Evolutionary conservation across 2,797 vertebrate species (phyloP).

Genomic region (Characodon lateralis): DNA sequence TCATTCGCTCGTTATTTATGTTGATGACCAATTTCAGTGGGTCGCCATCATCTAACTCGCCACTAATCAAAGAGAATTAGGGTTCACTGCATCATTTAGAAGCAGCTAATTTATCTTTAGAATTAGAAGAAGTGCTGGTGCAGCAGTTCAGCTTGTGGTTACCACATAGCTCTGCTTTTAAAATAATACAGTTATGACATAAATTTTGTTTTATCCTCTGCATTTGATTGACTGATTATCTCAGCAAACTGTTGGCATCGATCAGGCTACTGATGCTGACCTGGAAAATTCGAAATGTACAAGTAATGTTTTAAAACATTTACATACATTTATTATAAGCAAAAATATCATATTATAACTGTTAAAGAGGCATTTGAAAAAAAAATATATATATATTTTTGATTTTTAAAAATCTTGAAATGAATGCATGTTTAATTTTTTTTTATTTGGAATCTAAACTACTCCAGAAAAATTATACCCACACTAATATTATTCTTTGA

Average conservation of each 20-base stretch:
- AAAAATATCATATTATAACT: neutral
- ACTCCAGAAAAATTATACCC: neutral
- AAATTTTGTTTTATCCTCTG: neutral
- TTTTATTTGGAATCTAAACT: neutral
- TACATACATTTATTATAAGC: neutral
- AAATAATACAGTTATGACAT: conserved; percentile 27
- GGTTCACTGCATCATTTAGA: conserved; percentile 99
- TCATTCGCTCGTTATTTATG: conserved; percentile 99
- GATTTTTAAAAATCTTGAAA: neutral
- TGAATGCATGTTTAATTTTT: neutral
- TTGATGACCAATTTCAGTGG: conserved; percentile 99
- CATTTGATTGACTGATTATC: conserved; percentile 7
- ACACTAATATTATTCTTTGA: neutral
- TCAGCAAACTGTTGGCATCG: conserved; percentile 15
- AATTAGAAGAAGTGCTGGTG: conserved; percentile 79
- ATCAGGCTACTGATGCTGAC: conserved; percentile 21
- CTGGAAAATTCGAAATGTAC: conserved; percentile 12
- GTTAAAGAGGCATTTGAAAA: neutral
- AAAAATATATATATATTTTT: neutral
- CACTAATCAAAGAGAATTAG: conserved; percentile 99
- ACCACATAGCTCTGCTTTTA: conserved; percentile 26
- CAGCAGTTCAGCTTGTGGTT: conserved; percentile 34
- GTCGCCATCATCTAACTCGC: conserved; percentile 99
- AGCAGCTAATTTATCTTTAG: conserved; percentile 97
- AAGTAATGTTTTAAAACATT: neutral